Evolutionary conservation across 2,797 vertebrate genomes (phyloP).

Genomic region (Anguilla pacifica): DNA sequence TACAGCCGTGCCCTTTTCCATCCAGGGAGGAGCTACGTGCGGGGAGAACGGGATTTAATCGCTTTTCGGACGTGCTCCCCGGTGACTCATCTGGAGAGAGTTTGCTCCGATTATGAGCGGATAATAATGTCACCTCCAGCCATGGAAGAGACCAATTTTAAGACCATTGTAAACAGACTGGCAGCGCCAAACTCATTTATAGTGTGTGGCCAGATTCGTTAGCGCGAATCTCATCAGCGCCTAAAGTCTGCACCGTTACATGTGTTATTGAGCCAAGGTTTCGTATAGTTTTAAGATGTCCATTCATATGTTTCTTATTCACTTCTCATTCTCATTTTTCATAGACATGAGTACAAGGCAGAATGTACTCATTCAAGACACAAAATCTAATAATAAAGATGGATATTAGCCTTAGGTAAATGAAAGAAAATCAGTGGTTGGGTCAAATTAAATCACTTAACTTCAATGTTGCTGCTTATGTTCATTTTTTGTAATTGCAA

Average conservation of each 20-base stretch:
- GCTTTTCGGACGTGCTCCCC: conserved; percentile 26
- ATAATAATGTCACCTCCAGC: neutral
- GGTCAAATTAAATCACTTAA: no score
- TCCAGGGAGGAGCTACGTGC: conserved; percentile 27
- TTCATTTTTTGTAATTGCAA: no score
- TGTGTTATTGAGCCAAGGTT: neutral
- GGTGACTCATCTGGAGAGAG: conserved; percentile 5
- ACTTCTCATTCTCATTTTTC: no score
- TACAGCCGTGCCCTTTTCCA: conserved; percentile 24
- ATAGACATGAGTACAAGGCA: no score
- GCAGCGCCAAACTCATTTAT: neutral
- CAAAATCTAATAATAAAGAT: no score
- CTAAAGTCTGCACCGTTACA: neutral
- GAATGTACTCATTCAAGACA: no score
- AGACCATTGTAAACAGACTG: neutral
- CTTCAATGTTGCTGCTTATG: no score
- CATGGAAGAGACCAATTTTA: neutral
- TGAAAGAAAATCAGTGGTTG: no score
- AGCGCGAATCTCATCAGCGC: neutral
- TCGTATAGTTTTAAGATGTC: neutral
- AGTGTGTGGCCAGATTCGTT: neutral
- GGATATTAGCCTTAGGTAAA: no score
- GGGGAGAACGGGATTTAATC: conserved; percentile 14
- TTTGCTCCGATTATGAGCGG: conserved; percentile 9
- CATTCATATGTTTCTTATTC: no score